Base-by-base conservation (phyloP, 2,888 invertebrate species). In the Heterodera filipjevi region DNA sequence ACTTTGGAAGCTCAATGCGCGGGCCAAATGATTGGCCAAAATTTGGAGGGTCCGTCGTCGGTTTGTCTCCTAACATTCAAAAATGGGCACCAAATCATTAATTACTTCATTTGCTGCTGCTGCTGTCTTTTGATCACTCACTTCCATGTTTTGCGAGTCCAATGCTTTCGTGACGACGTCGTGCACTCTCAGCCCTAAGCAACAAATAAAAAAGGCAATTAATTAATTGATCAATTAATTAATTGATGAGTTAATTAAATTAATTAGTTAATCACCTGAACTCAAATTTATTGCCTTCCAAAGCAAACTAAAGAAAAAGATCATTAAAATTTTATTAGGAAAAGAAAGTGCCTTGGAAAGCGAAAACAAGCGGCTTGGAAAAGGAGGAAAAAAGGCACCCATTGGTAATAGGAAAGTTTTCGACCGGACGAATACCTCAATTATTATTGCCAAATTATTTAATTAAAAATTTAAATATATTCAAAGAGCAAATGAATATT, bases 381-480 rank as follows among this genome's bases (percentile, higher is more conserved):
- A 14, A 88, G 82, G n/a, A 88, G 83, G 72, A 87, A 87, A 79
- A 87, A 87, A 22, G 87, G 87, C 35, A 87, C 87, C 81, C 77
- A 80, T 33, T 78, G 88, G 72, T 88, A 88, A 77, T 88, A 88
- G 44, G 85, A 86, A 3, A 88, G 79, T 66, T 85, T 84, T 1
- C 87, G 82, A 35, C 86, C 86, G 12, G 81, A 81, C 27, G 84
- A 80, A 72, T 84, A 83, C 75, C 87, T 82, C n/a, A 27, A 30
- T 19, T 16, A 75, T 14, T 0, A 30, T 14, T 66, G 66, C 8
- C 1, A 3, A 8, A 16, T 27, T 44, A 10, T 39, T 72, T 27
- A 71, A 39, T 16, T 16, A 75, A 46, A 71, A 22, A 39, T 74
- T 27, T 75, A 30, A n/a, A n/a, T n/a, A n/a, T n/a, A n/a, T n/a